Percentiles rank a stretch among this genome's conserved stretches.
phyloP scores from a whole-genome alignment of 2,888 invertebrate genomes.

The Drosophila aldrichi region DNA sequence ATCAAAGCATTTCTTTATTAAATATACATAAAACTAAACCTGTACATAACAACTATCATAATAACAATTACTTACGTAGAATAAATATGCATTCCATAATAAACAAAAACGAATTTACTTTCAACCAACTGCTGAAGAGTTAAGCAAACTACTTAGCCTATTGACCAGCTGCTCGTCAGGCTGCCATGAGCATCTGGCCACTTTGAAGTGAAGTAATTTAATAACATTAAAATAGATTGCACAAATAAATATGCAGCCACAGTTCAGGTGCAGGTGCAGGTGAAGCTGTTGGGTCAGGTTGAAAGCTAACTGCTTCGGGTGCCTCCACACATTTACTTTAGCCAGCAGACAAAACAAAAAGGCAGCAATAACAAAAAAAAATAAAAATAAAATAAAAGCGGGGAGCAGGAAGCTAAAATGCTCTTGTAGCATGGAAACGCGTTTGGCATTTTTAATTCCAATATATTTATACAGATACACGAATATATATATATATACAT shows the following conservation, averaged over 20 bases:
- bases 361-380: background rate
- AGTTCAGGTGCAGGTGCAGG: background rate
- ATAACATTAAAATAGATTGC: constrained; percentile 52
- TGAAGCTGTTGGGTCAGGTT: background rate
- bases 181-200: background rate
- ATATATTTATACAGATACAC: constrained; percentile 15
- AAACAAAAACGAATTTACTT: constrained; percentile 1
- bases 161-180: constrained; percentile 2
- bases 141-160: constrained; percentile 10
- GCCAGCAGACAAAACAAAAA: constrained; percentile 10
- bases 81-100: background rate
- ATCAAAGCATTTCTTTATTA: too few species aligned
- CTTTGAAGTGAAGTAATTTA: constrained; percentile 39
- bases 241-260: constrained; percentile 49
- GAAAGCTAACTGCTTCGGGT: background rate
- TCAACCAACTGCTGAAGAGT: background rate
- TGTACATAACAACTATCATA: background rate
- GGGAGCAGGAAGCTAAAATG: constrained; percentile 51
- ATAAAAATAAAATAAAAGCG: background rate
- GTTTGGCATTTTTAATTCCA: constrained; percentile 76
- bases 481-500: constrained; percentile 3
- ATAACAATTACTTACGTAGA: background rate
- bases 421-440: constrained; percentile 65
- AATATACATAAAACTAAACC: too few species aligned
- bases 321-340: constrained; percentile 21